A percentile compares a stretch with the other conserved stretches of the same genome.
Evolutionary conservation across 1,140 invertebrate species (phyloP).

Genomic region (Ceratina australensis): DNA sequence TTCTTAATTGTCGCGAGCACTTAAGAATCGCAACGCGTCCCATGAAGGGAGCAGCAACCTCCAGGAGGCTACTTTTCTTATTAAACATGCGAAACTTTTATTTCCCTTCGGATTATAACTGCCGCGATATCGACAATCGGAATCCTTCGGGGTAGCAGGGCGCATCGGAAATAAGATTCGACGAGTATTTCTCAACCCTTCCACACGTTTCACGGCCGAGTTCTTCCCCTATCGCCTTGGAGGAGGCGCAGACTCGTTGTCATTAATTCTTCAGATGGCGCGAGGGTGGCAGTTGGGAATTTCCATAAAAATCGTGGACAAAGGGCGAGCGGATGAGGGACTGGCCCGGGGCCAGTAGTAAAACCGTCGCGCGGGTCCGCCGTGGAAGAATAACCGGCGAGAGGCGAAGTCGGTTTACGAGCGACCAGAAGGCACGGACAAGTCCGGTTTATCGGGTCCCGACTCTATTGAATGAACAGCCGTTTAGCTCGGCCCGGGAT

Average conservation of each 20-base stretch:
- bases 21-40: neutral
- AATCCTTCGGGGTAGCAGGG: neutral
- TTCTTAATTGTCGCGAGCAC: conserved; percentile 24
- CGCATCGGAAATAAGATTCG: conserved; percentile 21
- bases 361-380: conserved; percentile 6
- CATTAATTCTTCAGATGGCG: too few relatives aligned
- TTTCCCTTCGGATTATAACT: neutral
- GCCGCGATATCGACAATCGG: neutral
- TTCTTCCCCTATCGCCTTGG: conserved; percentile 2
- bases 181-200: conserved; percentile 21
- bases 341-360: conserved; percentile 11
- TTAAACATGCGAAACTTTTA: too few relatives aligned
- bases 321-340: conserved; percentile 20
- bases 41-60: too few relatives aligned
- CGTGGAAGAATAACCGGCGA: neutral
- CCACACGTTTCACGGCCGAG: neutral
- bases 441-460: conserved; percentile 71
- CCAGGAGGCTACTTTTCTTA: neutral
- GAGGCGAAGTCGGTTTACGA: conserved; percentile 62
- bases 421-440: conserved; percentile 55
- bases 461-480: conserved; percentile 67
- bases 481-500: conserved; percentile 62
- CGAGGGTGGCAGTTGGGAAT: conserved; percentile 8
- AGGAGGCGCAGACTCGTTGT: conserved; percentile 1
- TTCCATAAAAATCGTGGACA: conserved; percentile 51